Evolutionary conservation across 2,797 vertebrate species (phyloP), one percentile per base, ranked within the genome.

Genomic region (Hemitrygon akajei): DNA sequence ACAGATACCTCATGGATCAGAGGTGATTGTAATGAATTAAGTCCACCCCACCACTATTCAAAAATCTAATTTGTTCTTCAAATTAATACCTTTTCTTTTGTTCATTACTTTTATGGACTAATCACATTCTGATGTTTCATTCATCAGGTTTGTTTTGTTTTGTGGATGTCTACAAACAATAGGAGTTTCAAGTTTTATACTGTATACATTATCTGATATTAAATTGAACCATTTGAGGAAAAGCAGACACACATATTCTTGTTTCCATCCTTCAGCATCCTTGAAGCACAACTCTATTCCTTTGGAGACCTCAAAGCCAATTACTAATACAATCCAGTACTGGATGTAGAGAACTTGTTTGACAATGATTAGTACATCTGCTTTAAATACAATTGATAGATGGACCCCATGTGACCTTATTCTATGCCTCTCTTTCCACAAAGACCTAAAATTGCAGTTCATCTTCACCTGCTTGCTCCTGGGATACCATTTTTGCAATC

Each of bases 341-440:
- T 75, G 30, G 71, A 75, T 56, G 25, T 14, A 76, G 71, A 76
- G 47, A 93, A 93, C 12, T 93, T 93, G 69, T 93, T 93, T 93
- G 91, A 76, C 71, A 73, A 93, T 93, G 25, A 93, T 76, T 56
- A n/a, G 91, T 93, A 93, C 37, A 58, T 76, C 71, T 76, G 71
- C 71, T 75, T 93, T 75, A 93, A 93, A 93, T 93, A 93, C 22
- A 56, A 93, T 93, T 76, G 91, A 93, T 93, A 1, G 91, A 93
- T 76, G 40, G 73, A 92, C 69, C 71, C 25, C 10, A 76, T 75
- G 11, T 93, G 91, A 93, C 91, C 91, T 93, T 58, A 18, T 40
- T 93, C 22, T 76, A 18, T 40, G 73, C 71, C 40, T 93, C 27
- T 47, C 69, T 76, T 93, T 76, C 71, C 73, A 93, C 71, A 16